These are phyloP conservation scores for Synodontis membranacea DNA, from an alignment of 2,113 vertebrate species.

Conservation along the genomic window DNA sequence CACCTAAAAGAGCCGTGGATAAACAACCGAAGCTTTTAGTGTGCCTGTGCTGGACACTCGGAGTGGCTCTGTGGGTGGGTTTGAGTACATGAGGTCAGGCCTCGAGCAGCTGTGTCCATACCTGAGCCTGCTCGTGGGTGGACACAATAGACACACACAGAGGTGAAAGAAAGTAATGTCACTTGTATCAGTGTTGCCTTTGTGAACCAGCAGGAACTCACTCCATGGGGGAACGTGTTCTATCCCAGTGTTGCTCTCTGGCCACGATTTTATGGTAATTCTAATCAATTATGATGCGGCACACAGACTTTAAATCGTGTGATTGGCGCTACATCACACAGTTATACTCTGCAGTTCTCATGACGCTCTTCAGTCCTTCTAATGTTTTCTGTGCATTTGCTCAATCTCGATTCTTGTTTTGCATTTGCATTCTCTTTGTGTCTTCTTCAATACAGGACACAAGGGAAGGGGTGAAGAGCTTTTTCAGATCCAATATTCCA, in stretches of 20 bases:
- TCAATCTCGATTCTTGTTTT: background rate
- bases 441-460: background rate
- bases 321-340: constrained; percentile 73
- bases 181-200: background rate
- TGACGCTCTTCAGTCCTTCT: no score
- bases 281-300: constrained; percentile 72
- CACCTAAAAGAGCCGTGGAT: background rate
- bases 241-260: constrained; percentile 57
- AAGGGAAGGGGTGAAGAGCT: background rate
- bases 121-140: constrained; percentile 16
- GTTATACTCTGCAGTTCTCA: background rate
- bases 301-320: constrained; percentile 68
- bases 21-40: constrained; percentile 12
- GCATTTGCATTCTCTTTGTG: background rate
- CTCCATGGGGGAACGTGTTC: background rate
- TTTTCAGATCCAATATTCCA: background rate
- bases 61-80: constrained; percentile 19
- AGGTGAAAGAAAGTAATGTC: background rate
- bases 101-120: constrained; percentile 26
- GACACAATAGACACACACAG: background rate
- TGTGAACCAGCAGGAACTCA: constrained; percentile 5
- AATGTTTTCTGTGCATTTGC: background rate
- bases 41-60: background rate
- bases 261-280: constrained; percentile 71
- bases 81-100: constrained; percentile 42